These are phyloP conservation scores for Oenanthe oenanthe DNA, from an alignment of 2,113 vertebrate genomes.

Conservation along the genomic window DNA sequence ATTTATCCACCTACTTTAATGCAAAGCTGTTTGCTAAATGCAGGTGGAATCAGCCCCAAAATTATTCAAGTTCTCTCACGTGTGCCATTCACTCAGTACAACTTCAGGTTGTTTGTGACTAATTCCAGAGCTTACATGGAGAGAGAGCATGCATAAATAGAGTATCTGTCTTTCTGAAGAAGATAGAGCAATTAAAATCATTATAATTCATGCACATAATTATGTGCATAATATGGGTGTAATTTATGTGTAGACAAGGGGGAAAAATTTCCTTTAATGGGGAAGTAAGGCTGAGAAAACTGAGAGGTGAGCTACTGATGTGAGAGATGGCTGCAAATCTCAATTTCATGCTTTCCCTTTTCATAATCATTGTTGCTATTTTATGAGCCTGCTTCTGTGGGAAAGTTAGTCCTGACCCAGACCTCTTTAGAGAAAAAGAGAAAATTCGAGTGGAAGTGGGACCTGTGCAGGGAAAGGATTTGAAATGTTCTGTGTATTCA, in stretches of 20 bases:
- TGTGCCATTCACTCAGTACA: not conserved
- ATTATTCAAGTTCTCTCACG: not conserved
- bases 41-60: not conserved
- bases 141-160: not conserved
- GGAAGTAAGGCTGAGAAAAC: not conserved
- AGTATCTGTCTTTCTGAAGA: not conserved
- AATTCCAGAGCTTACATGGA: not conserved
- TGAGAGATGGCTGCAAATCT: not conserved
- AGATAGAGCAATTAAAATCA: not conserved
- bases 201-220: conserved; percentile 17
- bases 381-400: not conserved
- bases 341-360: not conserved
- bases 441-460: not conserved
- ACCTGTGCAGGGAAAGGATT: not conserved
- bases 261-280: not conserved
- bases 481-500: not conserved
- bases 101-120: not conserved
- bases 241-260: not conserved
- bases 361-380: not conserved
- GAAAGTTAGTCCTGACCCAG: not conserved
- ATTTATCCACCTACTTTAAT: not conserved
- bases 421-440: not conserved
- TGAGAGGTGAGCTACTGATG: not conserved
- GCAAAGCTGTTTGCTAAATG: not conserved
- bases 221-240: not conserved